Evolutionary conservation across 2,888 invertebrate genomes (phyloP), one percentile per base, ranked within the genome.

Genomic region (Pseudeuparius sepicola): DNA sequence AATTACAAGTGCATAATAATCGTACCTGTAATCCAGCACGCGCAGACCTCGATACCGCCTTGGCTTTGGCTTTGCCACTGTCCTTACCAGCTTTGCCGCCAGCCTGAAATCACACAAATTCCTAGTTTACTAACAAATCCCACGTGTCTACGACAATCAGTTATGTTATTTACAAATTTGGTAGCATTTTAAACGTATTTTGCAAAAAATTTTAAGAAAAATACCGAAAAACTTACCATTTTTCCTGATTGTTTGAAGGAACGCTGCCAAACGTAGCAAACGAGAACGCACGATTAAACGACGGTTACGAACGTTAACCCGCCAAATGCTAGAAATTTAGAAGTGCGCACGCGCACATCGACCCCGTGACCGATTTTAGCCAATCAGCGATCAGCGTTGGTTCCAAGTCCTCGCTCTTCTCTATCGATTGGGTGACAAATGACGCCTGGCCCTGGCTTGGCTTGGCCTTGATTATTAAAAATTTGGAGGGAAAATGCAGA

Each of bases 31-130:
- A 76, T 54, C 98, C 98, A 56, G 98, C 98, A 60, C 98, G 78
- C 42, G 97, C 96, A 46, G 97, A 97, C 60, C 98, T 82, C 44
- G 98, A 98, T 51, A 98, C 97, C 53, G 96, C 94, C 76, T 98
- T 99, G 48, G 93, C 90, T 73, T 96, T 96, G 36, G 94, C 90
- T 75, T 97, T 97, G 60, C 98, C 98, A 47, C 96, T 94, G 75
- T 99, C 98, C 75, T 98, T 98, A 60, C 98, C 98, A 68, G 98
- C 97, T 85, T 98, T 98, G 64, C 98, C 98, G 66, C 97, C 98
- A 78, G 97, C 96, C 98, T 88, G 72, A 63, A 73, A 73, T 66
- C 63, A 53, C 56, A 54, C 65, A 59, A 65, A 49, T 49, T 35
- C 12, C 20, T 26, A 20, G 24, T 28, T 25, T 23, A 30, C 23